Percentiles rank a stretch among this genome's conserved stretches.
Evolutionary conservation across 2,113 vertebrate genomes (phyloP).

Genomic region (Micronycteris hirsuta): DNA sequence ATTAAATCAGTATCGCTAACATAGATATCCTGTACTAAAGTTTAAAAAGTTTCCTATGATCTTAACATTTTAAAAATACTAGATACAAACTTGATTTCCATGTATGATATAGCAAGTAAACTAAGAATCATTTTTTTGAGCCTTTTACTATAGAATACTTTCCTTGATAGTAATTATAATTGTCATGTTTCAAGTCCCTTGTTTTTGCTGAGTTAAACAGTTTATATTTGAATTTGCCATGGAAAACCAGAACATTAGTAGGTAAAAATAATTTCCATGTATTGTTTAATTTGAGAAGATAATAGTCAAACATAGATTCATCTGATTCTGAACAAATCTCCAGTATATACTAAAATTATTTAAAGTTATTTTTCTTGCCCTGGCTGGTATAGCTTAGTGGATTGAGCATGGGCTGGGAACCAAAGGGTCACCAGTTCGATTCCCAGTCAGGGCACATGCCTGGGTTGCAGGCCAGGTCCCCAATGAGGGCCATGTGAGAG

Average conservation of each 20-base stretch:
- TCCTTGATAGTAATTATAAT: neutral
- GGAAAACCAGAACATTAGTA: neutral
- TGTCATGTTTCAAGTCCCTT: neutral
- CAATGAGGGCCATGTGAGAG: too few species aligned
- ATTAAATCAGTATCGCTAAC: neutral
- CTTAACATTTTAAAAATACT: neutral
- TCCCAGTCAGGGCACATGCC: too few species aligned
- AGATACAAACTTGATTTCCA: neutral
- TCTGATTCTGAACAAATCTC: neutral
- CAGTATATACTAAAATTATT: neutral
- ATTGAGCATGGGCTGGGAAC: too few species aligned
- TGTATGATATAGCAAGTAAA: neutral
- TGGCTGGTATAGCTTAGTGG: too few species aligned
- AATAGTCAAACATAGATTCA: neutral
- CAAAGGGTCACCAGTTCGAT: too few species aligned
- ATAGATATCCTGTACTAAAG: neutral
- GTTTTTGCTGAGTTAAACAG: constrained; percentile 3
- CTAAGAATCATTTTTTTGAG: neutral
- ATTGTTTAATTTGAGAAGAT: neutral
- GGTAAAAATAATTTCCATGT: neutral
- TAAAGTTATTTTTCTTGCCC: too few species aligned
- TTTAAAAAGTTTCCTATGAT: neutral
- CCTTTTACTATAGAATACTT: neutral
- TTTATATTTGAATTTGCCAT: neutral
- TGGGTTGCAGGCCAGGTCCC: too few species aligned